Evolutionary conservation across 2,888 invertebrate species (phyloP), one percentile per base, ranked within the genome.

Genomic region (Carterocephalus palaemon): DNA sequence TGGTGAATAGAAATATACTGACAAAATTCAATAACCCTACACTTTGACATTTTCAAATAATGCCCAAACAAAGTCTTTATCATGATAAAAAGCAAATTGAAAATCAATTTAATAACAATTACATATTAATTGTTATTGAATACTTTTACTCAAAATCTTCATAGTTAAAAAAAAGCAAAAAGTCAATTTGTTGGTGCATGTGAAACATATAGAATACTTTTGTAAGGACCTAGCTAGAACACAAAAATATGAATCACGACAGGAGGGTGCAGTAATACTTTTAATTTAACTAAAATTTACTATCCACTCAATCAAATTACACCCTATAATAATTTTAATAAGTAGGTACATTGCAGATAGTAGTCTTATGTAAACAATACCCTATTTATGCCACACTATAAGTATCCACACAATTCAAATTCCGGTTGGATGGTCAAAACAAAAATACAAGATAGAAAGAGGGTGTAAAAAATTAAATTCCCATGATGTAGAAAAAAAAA

Each of bases 1-100:
- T 82, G 68, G 77, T 72, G 65, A 78, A 78, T 82, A 83, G 72
- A 80, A 83, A 78, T 80, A 77, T 81, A 81, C 72, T 76, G 77
- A 80, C 70, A 76, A 77, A 70, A 75, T 64, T 81, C 70, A 76
- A 70, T 81, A 82, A 75, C 78, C 62, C 80, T 82, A 84, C 71
- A 77, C 67, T 76, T 80, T 71, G 77, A 81, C 75, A 73, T 70
- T 70, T 56, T 70, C 67, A 75, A 76, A 76, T 75, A 73, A 81
- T 72, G 66, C 79, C 80, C 65, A 73, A 80, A 77, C 68, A 72
- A 79, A 77, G 74, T 74, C 53, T 62, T 72, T 68, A 69, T 66
- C 54, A 64, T 68, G 73, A 72, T 72, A 70, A 72, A 75, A 67
- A 80, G 68, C 53, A 71, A 73, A 62, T 64, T 60, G 74, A 70